Evolutionary conservation across 2,888 invertebrate species (phyloP).

Genomic region (Drosophila nr. fundita): DNA sequence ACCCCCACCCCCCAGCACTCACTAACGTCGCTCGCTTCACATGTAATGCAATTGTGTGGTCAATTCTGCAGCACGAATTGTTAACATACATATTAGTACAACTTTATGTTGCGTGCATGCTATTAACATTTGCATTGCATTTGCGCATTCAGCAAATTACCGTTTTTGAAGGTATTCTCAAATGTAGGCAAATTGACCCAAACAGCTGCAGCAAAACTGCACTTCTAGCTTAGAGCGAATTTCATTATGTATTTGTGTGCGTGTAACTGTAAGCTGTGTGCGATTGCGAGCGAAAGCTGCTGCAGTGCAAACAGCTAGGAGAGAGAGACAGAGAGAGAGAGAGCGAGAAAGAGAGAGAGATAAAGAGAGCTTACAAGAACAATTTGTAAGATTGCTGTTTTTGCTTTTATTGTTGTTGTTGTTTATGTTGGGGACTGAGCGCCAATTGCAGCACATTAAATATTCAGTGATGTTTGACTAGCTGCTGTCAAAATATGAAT

Average conservation of each 20-base stretch:
- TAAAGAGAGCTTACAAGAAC: conserved; percentile 13
- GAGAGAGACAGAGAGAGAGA: neutral
- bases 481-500: neutral
- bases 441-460: neutral
- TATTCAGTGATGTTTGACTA: conserved; percentile 8
- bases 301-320: conserved; percentile 29
- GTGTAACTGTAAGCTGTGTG: conserved; percentile 1
- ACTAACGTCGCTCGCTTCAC: neutral
- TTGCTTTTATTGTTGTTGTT: neutral
- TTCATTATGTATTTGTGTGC: neutral
- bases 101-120: conserved; percentile 4
- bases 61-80: neutral
- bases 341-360: neutral
- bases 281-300: conserved; percentile 2
- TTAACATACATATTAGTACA: neutral
- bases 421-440: neutral
- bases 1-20: neutral
- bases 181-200: conserved; percentile 39
- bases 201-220: conserved; percentile 27
- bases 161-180: conserved; percentile 6
- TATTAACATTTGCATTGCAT: conserved; percentile 6
- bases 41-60: conserved; percentile 38
- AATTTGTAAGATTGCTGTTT: conserved; percentile 1
- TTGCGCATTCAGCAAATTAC: conserved; percentile 1
- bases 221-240: conserved; percentile 23